A percentile compares a stretch with the other conserved stretches of the same genome.
These are phyloP conservation scores for Pristionchus mayeri DNA, from an alignment of 2,888 invertebrate genomes.

Conservation along the genomic window DNA sequence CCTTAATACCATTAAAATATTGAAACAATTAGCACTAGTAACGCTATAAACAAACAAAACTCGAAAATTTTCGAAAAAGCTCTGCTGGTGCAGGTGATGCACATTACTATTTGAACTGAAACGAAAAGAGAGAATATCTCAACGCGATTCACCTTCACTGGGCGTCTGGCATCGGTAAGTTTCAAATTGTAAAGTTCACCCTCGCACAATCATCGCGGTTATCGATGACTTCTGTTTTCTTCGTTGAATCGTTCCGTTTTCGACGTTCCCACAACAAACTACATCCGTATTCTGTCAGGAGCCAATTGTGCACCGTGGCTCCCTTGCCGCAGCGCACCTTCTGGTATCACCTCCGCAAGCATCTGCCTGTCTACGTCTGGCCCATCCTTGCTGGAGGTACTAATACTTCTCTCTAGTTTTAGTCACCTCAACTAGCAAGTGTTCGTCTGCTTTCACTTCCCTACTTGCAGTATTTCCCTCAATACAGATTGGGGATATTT, in stretches of 20 bases:
- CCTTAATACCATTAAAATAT: not conserved
- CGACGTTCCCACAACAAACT: not conserved
- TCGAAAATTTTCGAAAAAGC: not conserved
- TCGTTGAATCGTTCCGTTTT: not conserved
- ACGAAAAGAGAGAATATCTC: not conserved
- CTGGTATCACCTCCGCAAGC: constrained; percentile 60
- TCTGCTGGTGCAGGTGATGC: not conserved
- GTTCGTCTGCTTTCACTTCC: too few species aligned
- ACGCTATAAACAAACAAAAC: not conserved
- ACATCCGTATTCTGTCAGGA: not conserved
- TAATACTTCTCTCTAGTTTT: not conserved
- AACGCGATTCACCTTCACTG: not conserved
- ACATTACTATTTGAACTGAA: not conserved
- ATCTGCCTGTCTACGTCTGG: constrained; percentile 64
- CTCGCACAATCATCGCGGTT: too few species aligned
- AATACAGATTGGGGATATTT: too few species aligned
- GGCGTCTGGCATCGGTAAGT: not conserved
- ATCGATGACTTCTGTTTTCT: not conserved
- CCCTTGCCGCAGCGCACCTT: constrained; percentile 40
- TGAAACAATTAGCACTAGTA: not conserved
- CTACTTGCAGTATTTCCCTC: too few species aligned
- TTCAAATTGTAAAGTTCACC: not conserved
- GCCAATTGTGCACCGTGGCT: constrained; percentile 47
- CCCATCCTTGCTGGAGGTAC: constrained; percentile 63
- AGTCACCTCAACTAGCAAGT: too few species aligned